A percentile compares a stretch with the other conserved stretches of the same genome.
These are phyloP conservation scores for Ochropleura leucogaster DNA, from an alignment of 2,888 invertebrate species.

Conservation along the genomic window DNA sequence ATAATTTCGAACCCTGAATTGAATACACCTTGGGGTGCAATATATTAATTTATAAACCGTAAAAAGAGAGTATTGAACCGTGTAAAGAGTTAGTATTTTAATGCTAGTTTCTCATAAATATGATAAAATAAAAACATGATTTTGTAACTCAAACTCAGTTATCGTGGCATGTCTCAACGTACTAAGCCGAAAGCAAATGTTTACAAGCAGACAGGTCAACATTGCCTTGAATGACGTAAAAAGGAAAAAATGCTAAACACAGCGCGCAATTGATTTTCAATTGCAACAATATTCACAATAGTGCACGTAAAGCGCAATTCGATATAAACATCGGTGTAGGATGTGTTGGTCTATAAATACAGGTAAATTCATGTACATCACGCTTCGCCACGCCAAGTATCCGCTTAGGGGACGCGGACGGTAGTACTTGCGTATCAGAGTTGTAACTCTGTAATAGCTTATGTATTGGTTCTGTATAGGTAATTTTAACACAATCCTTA, in stretches of 20 bases:
- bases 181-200: slow-evolving; percentile 43
- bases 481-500: not conserved
- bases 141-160: slow-evolving; percentile 4
- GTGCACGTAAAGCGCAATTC: slow-evolving; percentile 39
- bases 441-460: not conserved
- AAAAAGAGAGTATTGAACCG: not conserved
- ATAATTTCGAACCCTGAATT: not conserved
- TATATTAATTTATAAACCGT: no score
- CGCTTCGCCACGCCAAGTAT: slow-evolving; percentile 3
- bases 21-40: not conserved
- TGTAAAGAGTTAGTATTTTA: not conserved
- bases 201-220: slow-evolving; percentile 36
- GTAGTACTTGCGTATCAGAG: not conserved
- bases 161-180: not conserved
- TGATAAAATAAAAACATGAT: slow-evolving; percentile 2
- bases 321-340: slow-evolving; percentile 5
- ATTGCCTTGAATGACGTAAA: slow-evolving; percentile 41
- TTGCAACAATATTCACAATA: slow-evolving; percentile 34
- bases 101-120: not conserved
- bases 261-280: slow-evolving; percentile 27
- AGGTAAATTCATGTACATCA: not conserved
- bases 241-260: slow-evolving; percentile 49
- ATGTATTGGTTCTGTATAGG: not conserved
- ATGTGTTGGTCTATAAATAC: slow-evolving; percentile 10
- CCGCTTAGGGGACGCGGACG: not conserved